Conservation (phyloP, 53 echinoderm and acorn worm genomes). For the Actinopyga echinites region DNA sequence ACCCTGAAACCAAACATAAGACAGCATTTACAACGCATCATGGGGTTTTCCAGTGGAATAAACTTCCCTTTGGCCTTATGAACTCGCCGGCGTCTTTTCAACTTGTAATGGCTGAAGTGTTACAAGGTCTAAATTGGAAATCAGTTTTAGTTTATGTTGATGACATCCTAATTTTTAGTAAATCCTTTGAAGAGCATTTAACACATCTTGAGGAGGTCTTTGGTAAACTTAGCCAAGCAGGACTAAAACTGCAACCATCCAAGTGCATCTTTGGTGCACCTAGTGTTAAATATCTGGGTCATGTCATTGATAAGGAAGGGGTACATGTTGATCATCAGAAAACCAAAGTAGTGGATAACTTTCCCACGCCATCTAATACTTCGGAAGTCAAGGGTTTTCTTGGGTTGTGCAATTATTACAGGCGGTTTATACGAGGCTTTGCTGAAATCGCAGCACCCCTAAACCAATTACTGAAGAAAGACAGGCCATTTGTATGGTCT, state of each 20-base stretch:
- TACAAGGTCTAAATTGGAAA: conserved; percentile 48
- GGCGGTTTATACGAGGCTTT: conserved; percentile 13
- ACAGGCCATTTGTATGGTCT: conserved; percentile 42
- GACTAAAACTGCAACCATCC: neutral
- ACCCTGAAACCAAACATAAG: conserved; percentile 19
- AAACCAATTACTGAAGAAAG: conserved; percentile 13
- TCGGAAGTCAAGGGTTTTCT: conserved; percentile 28
- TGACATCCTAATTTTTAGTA: conserved; percentile 23
- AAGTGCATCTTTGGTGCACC: neutral
- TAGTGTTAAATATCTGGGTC: neutral
- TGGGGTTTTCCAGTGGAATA: conserved; percentile 53
- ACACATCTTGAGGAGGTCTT: conserved; percentile 9
- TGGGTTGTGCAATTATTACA: conserved; percentile 58
- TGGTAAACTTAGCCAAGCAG: neutral
- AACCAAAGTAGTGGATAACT: neutral
- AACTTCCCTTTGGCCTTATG: conserved; percentile 42
- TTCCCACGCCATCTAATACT: neutral
- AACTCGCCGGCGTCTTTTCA: conserved; percentile 21
- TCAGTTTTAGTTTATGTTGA: conserved; percentile 46
- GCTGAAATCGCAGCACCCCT: conserved; percentile 1
- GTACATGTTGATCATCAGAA: conserved; percentile 5
- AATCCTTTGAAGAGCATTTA: neutral
- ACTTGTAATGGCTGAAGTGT: conserved; percentile 44
- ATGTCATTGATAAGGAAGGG: conserved; percentile 14
- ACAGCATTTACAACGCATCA: conserved; percentile 55